Evolutionary conservation across 1,140 invertebrate genomes (phyloP), one percentile per base, ranked within the genome.

Genomic region (Drosophila lowei): DNA sequence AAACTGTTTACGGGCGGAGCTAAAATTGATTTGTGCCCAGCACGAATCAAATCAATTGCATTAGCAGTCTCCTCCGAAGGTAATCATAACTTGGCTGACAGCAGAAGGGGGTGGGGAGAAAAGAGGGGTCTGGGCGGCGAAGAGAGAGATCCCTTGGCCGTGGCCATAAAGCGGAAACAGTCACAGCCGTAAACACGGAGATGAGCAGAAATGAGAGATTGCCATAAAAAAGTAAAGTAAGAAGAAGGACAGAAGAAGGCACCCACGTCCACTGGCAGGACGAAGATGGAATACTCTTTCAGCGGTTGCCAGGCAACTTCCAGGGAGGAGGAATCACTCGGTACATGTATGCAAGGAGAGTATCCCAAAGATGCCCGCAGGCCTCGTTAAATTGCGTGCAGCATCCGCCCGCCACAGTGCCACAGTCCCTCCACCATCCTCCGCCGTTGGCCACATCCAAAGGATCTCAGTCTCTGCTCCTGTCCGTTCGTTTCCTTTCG

Each of bases 1-100:
- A 88, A 86, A 83, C 54, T 41, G 78, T 86, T 86, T 88, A 86
- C 52, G 67, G 53, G 42, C 68, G 55, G 42, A 23, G 49, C 52
- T 78, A 41, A 78, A 86, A 85, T 85, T 85, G 81, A 85, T 86
- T 85, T 85, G 73, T 67, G 64, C 68, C 65, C 30, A 43, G 50
- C 60, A 66, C 73, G 64, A 68, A 68, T 57, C 67, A 72, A 81
- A 70, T 70, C 79, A 81, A 84, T 79, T 64, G 74, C 79, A 84
- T 78, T 75, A 61, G 64, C 34, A 41, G 53, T 13, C 25, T 2
- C 28, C 46, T 25, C 42, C 38, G 18, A 47, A 75, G 53, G 62
- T 61, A 78, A 81, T 88, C 81, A 81, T 81, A 81, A 81, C 47
- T 60, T 46, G 28, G 41, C 41, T 34, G 41, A 2, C 2, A 5